Percentiles rank a stretch among this genome's conserved stretches.
phyloP scores from a whole-genome alignment of 2,888 invertebrate genomes.

The Gasteruption jaculator region DNA sequence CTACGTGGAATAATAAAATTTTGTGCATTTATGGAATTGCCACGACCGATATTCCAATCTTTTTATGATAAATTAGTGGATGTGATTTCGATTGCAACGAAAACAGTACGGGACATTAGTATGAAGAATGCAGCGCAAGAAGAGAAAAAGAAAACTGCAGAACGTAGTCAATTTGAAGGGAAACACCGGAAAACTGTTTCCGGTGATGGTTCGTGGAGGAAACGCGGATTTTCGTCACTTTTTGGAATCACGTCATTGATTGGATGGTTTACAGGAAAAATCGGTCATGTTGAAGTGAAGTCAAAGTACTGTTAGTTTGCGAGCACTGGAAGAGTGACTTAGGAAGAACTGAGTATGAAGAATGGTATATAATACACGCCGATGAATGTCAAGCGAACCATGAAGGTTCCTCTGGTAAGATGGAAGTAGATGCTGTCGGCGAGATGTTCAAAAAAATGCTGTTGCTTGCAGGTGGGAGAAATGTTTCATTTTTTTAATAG shows the following conservation, averaged over 20 bases:
- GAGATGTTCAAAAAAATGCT: conserved; percentile 26
- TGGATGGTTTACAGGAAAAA: conserved; percentile 12
- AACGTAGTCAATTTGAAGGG: conserved; percentile 13
- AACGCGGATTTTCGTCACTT: conserved; percentile 16
- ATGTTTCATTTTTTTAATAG: too few relatives aligned
- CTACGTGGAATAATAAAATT: conserved; percentile 20
- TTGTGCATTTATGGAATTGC: conserved; percentile 27
- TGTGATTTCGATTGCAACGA: conserved; percentile 9
- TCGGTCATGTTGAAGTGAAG: conserved; percentile 2
- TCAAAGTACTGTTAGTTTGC: not conserved
- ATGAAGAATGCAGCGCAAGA: conserved; percentile 16
- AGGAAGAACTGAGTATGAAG: conserved; percentile 11
- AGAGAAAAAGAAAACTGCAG: conserved; percentile 8
- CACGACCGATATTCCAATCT: conserved; percentile 22
- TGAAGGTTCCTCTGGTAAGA: conserved; percentile 22
- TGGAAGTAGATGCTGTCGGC: conserved; percentile 25
- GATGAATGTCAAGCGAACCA: conserved; percentile 13
- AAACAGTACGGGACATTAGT: conserved; percentile 10
- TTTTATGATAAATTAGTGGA: conserved; percentile 16
- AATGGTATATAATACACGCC: conserved; percentile 11
- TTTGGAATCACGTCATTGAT: conserved; percentile 11
- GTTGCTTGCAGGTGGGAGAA: too few relatives aligned
- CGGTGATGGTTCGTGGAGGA: conserved; percentile 17
- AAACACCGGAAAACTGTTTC: conserved; percentile 9
- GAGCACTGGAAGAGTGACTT: conserved; percentile 15